Base-by-base conservation (phyloP, 2,888 invertebrate genomes). In the Eristalinus aeneus region DNA sequence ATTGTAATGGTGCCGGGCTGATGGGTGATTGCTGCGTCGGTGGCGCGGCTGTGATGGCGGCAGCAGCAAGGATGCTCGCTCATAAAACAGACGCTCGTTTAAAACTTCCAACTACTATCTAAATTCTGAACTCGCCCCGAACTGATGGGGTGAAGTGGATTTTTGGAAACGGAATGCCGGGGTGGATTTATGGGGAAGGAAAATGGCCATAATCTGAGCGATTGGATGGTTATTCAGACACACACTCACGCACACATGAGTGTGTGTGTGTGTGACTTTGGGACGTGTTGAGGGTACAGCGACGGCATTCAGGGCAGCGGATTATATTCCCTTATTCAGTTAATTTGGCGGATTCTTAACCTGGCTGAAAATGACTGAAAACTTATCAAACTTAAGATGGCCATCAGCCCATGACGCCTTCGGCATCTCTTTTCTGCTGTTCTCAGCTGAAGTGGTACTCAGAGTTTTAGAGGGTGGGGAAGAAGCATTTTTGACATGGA, bases 1-100 rank as follows among this genome's bases (percentile, higher is more conserved):
- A 16, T 16, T 46, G 46, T 46, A 46, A 46, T 46, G 46, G 8
- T 16, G 46, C 6, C 8, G 46, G 16, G 46, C 6, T 16, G 46
- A 46, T 46, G 46, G 46, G 46, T 46, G 46, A 39, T n/a, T 12
- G 39, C 34, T 34, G 34, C 27, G 27, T 3, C 5, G 27, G 2
- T 27, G 27, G 27, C 27, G 27, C 27, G 27, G 27, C 27, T 4
- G 34, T 10, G 34, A 5, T n/a, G 46, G n/a, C 6, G 83, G 74
- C 67, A 73, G 77, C 77, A 77, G 60, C 65, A 71, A 74, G 32
- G 56, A 75, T 84, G 54, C 65, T 64, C 56, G 60, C 53, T 5
- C 65, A 65, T 79, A 79, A 79, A 75, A 79, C 79, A 79, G 79
- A 84, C 71, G 84, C 74, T 84, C 46, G 65, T 84, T 84, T 72